Conservation (phyloP, 1,140 invertebrate genomes). For the Rhagoletis pomonella region DNA sequence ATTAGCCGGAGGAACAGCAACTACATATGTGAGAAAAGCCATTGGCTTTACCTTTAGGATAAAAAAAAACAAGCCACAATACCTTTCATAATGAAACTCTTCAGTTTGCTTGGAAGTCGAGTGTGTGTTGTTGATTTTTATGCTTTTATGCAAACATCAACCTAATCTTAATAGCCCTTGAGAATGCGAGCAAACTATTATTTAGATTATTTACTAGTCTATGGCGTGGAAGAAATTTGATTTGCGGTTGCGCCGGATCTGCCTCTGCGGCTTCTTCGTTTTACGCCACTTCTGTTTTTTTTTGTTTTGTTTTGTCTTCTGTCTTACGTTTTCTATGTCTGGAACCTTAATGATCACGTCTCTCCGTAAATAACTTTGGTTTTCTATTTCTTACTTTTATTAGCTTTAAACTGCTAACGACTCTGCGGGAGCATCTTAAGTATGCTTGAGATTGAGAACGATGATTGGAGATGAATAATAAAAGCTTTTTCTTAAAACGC, state of each 20-base stretch:
- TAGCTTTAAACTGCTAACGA: neutral
- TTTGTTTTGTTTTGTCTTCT: neutral
- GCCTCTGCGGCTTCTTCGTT: neutral
- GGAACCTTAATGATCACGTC: neutral
- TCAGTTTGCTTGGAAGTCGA: neutral
- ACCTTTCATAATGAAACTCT: neutral
- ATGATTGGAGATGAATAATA: neutral
- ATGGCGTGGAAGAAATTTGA: neutral
- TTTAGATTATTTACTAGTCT: neutral
- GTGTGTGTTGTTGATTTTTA: neutral
- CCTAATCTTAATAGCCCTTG: neutral
- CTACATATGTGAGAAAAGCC: neutral
- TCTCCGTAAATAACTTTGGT: neutral
- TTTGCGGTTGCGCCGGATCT: neutral
- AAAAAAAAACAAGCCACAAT: neutral
- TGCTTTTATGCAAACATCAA: slow-evolving; percentile 13
- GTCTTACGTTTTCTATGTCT: neutral
- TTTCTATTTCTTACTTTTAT: neutral
- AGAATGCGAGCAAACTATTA: neutral
- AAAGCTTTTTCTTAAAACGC: neutral
- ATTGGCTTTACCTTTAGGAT: neutral
- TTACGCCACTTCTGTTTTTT: neutral
- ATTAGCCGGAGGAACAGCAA: neutral
- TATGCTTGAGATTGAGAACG: neutral
- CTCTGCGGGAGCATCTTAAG: neutral